These are phyloP conservation scores for Centroberyx gerrardi DNA, from an alignment of 2,797 vertebrate genomes.

Conservation along the genomic window DNA sequence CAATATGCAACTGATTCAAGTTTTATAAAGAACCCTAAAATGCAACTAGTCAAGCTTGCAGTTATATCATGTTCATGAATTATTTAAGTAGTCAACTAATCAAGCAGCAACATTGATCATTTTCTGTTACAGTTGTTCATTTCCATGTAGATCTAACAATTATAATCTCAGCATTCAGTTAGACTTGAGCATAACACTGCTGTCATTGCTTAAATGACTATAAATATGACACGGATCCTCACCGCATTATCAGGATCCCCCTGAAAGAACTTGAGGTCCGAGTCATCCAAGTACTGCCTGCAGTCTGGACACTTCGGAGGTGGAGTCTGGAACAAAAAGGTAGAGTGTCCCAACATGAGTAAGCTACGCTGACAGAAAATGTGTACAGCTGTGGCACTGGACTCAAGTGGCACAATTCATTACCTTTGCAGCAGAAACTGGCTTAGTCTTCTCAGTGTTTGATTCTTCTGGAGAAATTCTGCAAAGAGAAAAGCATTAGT, in stretches of 20 bases:
- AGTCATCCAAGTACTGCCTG: slow-evolving; percentile 94
- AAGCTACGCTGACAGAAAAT: neutral
- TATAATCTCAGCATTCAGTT: neutral
- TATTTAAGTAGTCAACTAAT: too few relatives aligned
- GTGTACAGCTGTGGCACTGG: neutral
- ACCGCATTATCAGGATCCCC: slow-evolving; percentile 93
- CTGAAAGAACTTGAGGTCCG: slow-evolving; percentile 96
- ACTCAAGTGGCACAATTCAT: neutral
- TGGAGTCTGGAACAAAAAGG: slow-evolving; percentile 79
- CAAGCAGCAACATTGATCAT: neutral
- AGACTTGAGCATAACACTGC: neutral
- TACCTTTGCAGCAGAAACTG: slow-evolving; percentile 86
- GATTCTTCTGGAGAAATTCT: slow-evolving; percentile 83
- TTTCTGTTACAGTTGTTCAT: neutral
- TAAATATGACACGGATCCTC: slow-evolving; percentile 50
- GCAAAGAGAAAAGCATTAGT: slow-evolving; percentile 22
- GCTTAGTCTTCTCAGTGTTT: slow-evolving; percentile 76
- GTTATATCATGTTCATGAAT: too few relatives aligned
- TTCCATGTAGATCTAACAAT: neutral
- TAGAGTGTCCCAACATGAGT: neutral
- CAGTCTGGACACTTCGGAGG: slow-evolving; percentile 94
- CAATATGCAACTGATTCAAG: too few relatives aligned
- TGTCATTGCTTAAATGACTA: neutral
- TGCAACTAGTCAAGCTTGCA: too few relatives aligned
- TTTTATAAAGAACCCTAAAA: too few relatives aligned